Percentiles rank a stretch among this genome's conserved stretches.
These are phyloP conservation scores for Hippocampus zosterae DNA, from an alignment of 2,113 vertebrate species.

Conservation along the genomic window DNA sequence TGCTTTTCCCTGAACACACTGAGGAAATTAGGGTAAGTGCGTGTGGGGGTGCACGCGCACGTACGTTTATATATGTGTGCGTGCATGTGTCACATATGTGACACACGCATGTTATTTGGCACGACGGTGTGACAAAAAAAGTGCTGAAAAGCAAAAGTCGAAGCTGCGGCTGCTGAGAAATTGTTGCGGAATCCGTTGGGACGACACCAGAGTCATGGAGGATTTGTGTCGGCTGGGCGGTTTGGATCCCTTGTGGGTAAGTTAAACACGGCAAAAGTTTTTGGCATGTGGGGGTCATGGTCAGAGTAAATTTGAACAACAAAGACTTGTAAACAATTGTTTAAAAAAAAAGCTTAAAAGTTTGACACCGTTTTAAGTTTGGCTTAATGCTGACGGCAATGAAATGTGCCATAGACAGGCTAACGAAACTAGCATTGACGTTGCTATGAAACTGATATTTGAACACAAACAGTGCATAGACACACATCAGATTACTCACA, in stretches of 20 bases:
- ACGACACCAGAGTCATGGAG: background rate
- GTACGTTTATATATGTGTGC: background rate
- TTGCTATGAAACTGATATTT: too few relatives aligned
- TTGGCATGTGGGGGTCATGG: too few relatives aligned
- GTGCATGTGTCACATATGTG: background rate
- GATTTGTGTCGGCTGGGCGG: background rate
- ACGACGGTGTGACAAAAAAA: background rate
- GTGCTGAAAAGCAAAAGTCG: background rate
- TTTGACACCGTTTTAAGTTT: too few relatives aligned
- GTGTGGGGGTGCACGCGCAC: background rate
- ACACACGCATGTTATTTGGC: background rate
- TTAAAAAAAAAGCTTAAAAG: too few relatives aligned
- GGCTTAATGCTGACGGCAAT: too few relatives aligned
- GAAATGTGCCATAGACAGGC: too few relatives aligned
- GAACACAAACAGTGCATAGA: too few relatives aligned
- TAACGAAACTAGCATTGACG: too few relatives aligned
- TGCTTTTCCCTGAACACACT: background rate
- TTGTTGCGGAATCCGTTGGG: background rate
- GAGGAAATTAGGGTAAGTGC: too few relatives aligned
- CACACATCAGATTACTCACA: too few relatives aligned
- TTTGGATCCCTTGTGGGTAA: constrained; percentile 13
- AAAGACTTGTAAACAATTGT: too few relatives aligned
- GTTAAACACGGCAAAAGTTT: background rate
- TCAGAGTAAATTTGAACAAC: too few relatives aligned
- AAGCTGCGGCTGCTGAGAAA: background rate